Conservation (phyloP, 1,140 invertebrate genomes). For the Zophobas morio region DNA sequence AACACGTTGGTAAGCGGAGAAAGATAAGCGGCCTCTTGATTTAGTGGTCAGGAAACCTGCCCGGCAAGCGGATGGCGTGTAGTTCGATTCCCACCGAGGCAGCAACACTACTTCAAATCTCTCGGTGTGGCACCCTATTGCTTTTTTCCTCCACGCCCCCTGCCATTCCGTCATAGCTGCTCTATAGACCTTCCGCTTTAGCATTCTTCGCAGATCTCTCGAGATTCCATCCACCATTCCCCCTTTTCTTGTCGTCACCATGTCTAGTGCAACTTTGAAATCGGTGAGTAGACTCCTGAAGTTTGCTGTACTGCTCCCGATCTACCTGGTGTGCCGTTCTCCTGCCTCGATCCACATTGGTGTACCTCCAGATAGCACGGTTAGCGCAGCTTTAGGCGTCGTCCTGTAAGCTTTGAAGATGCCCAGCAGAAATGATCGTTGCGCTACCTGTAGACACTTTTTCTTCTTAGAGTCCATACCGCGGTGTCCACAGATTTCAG, state of each 20-base stretch:
- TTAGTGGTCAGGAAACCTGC: too few species aligned
- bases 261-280: constrained; percentile 17
- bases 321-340: background rate
- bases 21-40: too few species aligned
- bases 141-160: background rate
- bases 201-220: constrained; percentile 4
- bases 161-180: constrained; percentile 11
- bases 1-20: too few species aligned
- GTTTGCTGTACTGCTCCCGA: background rate
- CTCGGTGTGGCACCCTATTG: background rate
- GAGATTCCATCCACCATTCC: background rate
- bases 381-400: constrained; percentile 43
- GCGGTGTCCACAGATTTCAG: constrained; percentile 47
- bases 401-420: constrained; percentile 47
- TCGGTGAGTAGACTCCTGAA: constrained; percentile 7
- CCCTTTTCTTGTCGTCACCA: constrained; percentile 12
- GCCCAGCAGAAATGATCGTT: constrained; percentile 47
- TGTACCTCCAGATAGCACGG: constrained; percentile 46
- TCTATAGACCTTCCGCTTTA: background rate
- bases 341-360: constrained; percentile 22
- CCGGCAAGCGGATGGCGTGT: too few species aligned
- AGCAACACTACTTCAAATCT: too few species aligned
- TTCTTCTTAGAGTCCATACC: constrained; percentile 14
- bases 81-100: too few species aligned
- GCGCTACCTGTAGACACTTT: constrained; percentile 43